Evolutionary conservation across 2,113 vertebrate species (phyloP).

Genomic region (Daphoenositta chrysoptera): DNA sequence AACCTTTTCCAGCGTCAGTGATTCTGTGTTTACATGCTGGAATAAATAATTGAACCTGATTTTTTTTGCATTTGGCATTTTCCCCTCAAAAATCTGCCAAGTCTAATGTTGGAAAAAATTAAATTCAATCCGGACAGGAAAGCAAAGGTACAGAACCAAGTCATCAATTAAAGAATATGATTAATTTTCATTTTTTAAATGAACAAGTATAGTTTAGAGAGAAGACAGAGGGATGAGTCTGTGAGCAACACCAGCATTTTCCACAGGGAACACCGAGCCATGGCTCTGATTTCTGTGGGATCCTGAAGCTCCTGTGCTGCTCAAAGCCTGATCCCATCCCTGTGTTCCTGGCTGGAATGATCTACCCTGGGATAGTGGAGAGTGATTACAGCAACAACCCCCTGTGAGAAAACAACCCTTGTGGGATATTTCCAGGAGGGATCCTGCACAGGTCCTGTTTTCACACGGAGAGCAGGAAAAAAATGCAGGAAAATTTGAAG

Average conservation of each 20-base stretch:
- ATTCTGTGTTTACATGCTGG: not conserved
- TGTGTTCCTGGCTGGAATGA: not conserved
- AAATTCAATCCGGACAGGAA: not conserved
- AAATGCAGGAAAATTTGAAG: not conserved
- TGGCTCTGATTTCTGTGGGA: not conserved
- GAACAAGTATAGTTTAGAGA: fast-evolving
- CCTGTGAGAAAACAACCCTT: fast-evolving
- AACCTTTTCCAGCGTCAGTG: not conserved
- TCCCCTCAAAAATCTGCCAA: not conserved
- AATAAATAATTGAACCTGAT: not conserved
- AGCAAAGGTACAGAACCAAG: not conserved
- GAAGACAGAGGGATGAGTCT: not conserved
- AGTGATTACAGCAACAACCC: fast-evolving
- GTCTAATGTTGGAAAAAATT: not conserved
- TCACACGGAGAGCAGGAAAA: not conserved
- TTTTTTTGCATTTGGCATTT: not conserved
- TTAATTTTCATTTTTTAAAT: not conserved
- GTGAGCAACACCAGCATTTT: not conserved
- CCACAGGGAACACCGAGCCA: fast-evolving
- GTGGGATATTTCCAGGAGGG: not conserved
- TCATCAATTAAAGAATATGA: fast-evolving
- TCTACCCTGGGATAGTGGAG: not conserved
- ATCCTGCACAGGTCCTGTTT: not conserved
- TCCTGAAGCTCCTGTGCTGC: not conserved
- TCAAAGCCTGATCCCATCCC: not conserved